phyloP scores from a whole-genome alignment of 2,888 invertebrate species.

The Nasonia oneida region DNA sequence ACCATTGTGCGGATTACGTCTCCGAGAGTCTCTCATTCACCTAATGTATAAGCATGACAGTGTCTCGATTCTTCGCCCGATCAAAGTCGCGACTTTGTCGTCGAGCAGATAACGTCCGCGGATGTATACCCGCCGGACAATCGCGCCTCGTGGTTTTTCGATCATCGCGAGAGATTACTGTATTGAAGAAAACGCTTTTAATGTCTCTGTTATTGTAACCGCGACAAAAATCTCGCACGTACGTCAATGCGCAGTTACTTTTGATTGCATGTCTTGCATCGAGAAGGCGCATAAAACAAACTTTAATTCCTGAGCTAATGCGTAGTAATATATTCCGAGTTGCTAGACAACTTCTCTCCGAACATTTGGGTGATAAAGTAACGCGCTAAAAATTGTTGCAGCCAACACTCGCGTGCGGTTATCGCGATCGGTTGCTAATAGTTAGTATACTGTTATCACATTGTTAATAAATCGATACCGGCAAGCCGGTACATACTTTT shows the following conservation, averaged over 20 bases:
- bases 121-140: conserved; percentile 10
- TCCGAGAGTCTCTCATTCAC: conserved; percentile 12
- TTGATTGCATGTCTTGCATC: background rate
- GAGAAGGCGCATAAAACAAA: background rate
- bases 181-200: background rate
- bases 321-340: background rate
- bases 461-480: conserved; percentile 51
- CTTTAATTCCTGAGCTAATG: background rate
- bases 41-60: conserved; percentile 25
- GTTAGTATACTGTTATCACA: conserved; percentile 44
- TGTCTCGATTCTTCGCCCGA: conserved; percentile 25
- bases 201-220: background rate
- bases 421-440: conserved; percentile 20
- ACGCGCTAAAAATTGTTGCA: background rate
- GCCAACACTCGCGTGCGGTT: background rate
- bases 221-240: background rate
- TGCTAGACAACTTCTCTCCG: conserved; percentile 1
- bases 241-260: background rate
- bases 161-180: conserved; percentile 11
- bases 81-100: conserved; percentile 4
- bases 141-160: conserved; percentile 3
- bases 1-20: conserved; percentile 46
- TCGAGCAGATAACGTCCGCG: conserved; percentile 21
- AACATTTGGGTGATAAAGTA: background rate
- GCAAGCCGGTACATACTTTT: background rate